Evolutionary conservation across 2,888 invertebrate species (phyloP).

Genomic region (Neoascia interrupta): DNA sequence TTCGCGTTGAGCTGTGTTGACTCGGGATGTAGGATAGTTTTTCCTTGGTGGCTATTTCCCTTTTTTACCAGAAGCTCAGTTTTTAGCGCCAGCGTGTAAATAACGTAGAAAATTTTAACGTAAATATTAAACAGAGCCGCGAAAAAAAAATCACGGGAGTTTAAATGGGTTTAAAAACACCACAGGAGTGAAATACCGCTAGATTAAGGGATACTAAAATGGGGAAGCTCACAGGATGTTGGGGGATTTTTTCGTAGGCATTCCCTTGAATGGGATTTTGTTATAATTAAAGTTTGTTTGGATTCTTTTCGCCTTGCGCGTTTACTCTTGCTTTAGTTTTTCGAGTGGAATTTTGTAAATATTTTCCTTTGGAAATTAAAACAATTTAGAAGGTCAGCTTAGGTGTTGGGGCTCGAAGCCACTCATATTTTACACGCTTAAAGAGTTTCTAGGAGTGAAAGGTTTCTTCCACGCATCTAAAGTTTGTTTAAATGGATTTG

Average conservation of each 20-base stretch:
- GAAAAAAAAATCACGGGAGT: slow-evolving; percentile 37
- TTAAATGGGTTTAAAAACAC: slow-evolving; percentile 59
- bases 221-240: slow-evolving; percentile 32
- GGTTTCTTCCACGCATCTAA: too few relatives aligned
- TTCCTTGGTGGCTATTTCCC: slow-evolving; percentile 1
- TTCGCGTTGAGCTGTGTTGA: slow-evolving; percentile 10
- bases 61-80: too few relatives aligned
- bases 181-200: slow-evolving; percentile 53
- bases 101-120: slow-evolving; percentile 39
- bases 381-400: slow-evolving; percentile 21
- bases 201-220: slow-evolving; percentile 65
- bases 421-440: background rate
- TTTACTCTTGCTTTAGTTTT: slow-evolving; percentile 17
- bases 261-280: slow-evolving; percentile 20
- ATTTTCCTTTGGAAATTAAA: slow-evolving; percentile 52
- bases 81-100: slow-evolving; percentile 25
- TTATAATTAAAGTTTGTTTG: slow-evolving; percentile 46
- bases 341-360: slow-evolving; percentile 30
- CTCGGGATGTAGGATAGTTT: slow-evolving; percentile 51
- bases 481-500: too few relatives aligned
- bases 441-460: background rate
- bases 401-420: background rate
- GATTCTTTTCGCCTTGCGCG: slow-evolving; percentile 5
- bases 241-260: slow-evolving; percentile 12
- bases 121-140: slow-evolving; percentile 24